Percentiles rank a stretch among this genome's conserved stretches.
Conservation (phyloP, 2,113 vertebrate species). For the Pungitius pungitius region DNA sequence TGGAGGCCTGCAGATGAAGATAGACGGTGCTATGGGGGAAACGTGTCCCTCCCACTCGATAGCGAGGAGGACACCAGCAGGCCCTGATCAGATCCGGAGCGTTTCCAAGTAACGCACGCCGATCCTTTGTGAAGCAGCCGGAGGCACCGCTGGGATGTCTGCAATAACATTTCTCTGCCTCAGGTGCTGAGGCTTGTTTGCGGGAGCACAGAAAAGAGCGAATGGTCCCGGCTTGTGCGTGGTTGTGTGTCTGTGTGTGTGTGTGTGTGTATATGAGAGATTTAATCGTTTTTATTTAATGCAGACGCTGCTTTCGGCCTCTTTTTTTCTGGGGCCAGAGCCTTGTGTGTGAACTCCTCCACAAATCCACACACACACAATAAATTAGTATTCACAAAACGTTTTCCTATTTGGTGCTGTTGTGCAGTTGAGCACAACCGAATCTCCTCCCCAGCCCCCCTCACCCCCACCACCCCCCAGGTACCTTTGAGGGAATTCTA, state of each 20-base stretch:
- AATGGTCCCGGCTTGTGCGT: not conserved
- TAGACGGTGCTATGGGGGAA: conserved; percentile 38
- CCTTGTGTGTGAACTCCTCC: conserved; percentile 32
- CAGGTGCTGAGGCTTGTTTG: conserved; percentile 52
- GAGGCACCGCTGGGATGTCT: conserved; percentile 58
- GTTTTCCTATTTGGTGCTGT: conserved; percentile 23
- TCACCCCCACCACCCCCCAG: not conserved
- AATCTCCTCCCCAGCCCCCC: conserved; percentile 18
- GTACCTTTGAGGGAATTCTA: conserved; percentile 29
- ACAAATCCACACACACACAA: not conserved
- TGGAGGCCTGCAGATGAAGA: conserved; percentile 43
- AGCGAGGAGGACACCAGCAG: conserved; percentile 35
- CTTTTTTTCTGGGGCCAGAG: conserved; percentile 9
- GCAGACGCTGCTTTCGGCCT: conserved; percentile 6
- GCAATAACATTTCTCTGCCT: conserved; percentile 65
- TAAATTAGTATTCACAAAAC: conserved; percentile 25
- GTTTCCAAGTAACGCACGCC: conserved; percentile 54
- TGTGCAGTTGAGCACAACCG: conserved; percentile 22
- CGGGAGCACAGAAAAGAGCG: conserved; percentile 22
- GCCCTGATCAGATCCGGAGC: conserved; percentile 58
- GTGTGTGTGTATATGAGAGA: conserved; percentile 13
- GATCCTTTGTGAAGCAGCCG: conserved; percentile 67
- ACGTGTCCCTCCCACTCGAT: conserved; percentile 52
- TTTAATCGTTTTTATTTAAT: conserved; percentile 31
- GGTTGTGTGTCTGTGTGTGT: conserved; percentile 6